Base-by-base conservation (phyloP, 2,797 vertebrate genomes). In the Podarcis lilfordi region DNA sequence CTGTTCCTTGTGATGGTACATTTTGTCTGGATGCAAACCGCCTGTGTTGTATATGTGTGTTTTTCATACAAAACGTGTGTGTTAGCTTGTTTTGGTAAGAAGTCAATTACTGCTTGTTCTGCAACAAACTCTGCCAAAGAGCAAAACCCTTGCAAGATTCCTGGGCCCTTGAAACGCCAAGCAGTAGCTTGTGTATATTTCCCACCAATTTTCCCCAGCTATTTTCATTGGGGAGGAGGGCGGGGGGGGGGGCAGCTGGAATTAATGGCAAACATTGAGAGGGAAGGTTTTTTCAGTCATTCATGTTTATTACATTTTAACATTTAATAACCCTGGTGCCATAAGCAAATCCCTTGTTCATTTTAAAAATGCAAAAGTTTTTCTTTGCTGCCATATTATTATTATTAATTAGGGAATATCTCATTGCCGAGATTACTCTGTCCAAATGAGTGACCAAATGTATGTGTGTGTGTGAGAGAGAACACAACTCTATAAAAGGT, bases 301-400 rank as follows among this genome's bases (percentile, higher is more conserved):
- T 98, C 94, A 69, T 94, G 81, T 86, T 92, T 92, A 88, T 85
- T 94, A 94, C 95, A 95, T 97, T 98, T 98, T 98, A 98, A 97
- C 96, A 93, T 97, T 96, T 97, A 97, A 97, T 97, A 94, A 94
- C 95, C 93, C 88, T 93, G 92, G 80, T 92, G 91, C 85, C 91
- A 88, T 93, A 88, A 91, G 82, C 79, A 91, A 89, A 89, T 94
- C 45, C 90, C 72, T 91, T 69, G 72, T 76, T 86, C 81, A 66
- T 5, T 92, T 90, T 87, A 19, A 92, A 85, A 85, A 92, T 94
- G 92, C 93, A 95, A 81, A 85, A 86, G 84, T 89, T 66, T 89
- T 91, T 76, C 32, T 79, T 77, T 91, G 87, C 35, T 0, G 0
- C 76, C 81, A 88, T 55, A 55, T 11, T 50, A 50, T 68, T 79